A percentile compares a stretch with the other conserved stretches of the same genome.
phyloP scores from a whole-genome alignment of 2,113 vertebrate species.

The Saccopteryx leptura region DNA sequence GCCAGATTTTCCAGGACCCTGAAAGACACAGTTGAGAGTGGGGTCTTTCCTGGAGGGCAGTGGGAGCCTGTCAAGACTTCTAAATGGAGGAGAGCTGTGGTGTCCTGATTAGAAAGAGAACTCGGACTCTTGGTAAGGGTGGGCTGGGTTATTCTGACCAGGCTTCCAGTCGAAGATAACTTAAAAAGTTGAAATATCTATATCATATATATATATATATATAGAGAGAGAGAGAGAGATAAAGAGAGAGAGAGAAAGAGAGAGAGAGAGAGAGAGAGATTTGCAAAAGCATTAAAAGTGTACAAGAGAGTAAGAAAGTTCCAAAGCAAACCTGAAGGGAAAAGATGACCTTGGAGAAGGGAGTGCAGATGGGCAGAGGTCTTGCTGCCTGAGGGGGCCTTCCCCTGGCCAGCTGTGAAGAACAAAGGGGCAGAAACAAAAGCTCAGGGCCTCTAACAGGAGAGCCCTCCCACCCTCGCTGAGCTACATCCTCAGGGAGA shows the following conservation, averaged over 20 bases:
- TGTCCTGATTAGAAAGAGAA: not conserved
- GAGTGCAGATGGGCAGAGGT: accelerated
- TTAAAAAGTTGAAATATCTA: not conserved
- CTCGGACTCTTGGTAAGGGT: not conserved
- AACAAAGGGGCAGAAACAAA: not conserved
- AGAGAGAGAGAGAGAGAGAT: not conserved
- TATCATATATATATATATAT: no score
- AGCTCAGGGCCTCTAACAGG: not conserved
- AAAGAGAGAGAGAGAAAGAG: no score
- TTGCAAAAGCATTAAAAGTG: not conserved
- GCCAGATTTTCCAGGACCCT: not conserved
- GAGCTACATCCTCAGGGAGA: not conserved
- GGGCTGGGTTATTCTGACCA: not conserved
- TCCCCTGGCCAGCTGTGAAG: not conserved
- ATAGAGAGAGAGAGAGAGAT: no score
- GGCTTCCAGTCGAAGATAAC: not conserved
- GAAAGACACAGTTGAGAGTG: not conserved
- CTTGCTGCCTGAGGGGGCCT: not conserved
- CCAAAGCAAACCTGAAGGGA: not conserved
- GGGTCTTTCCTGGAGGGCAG: not conserved
- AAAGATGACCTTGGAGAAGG: not conserved
- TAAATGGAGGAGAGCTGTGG: not conserved
- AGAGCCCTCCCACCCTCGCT: not conserved
- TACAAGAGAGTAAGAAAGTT: not conserved
- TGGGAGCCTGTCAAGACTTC: not conserved